Evolutionary conservation across 2,888 invertebrate species (phyloP), one percentile per base, ranked within the genome.

Genomic region (Chrysolina americana): DNA sequence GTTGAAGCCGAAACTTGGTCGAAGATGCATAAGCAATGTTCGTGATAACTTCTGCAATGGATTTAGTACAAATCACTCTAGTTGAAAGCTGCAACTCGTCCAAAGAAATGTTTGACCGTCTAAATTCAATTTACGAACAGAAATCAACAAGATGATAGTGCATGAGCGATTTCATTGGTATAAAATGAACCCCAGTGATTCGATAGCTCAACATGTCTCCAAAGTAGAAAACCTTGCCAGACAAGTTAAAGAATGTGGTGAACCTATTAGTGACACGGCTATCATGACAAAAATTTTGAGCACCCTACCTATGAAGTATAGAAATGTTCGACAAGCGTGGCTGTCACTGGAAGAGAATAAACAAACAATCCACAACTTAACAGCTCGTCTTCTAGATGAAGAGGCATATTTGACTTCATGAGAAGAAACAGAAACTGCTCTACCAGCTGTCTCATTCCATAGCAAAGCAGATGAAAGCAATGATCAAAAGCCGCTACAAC

Each of bases 211-310:
- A 64, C 83, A 84, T 64, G 76, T 84, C 8, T 63, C 82, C 2
- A 83, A 82, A 70, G 75, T 84, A 0, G 80, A 81, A 70, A 83
- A 82, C 63, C 66, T 84, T 71, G 84, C 83, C 10, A 68, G 69
- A 70, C 59, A 77, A 64, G 70, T 81, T 15, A 68, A 68, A 62
- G 79, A 81, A 48, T n/a, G 75, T 17, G 81, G 78, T 17, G 80
- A 82, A 6, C 23, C 19, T 47, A 70, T 81, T 6, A 81, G 77
- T 68, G 77, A 80, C 50, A 59, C 71, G 13, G 78, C 81, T 9
- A 65, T 79, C 53, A n/a, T n/a, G n/a, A n/a, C n/a, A n/a, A n/a
- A n/a, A n/a, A n/a, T n/a, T n/a, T 47, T 81, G 19, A 71, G 66
- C 41, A 76, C 76, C 9, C 47, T 80, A 28, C 78, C 79, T n/a